A percentile compares a stretch with the other conserved stretches of the same genome.
Conservation (phyloP, 1,140 invertebrate species). For the Drosophila sucinea region DNA sequence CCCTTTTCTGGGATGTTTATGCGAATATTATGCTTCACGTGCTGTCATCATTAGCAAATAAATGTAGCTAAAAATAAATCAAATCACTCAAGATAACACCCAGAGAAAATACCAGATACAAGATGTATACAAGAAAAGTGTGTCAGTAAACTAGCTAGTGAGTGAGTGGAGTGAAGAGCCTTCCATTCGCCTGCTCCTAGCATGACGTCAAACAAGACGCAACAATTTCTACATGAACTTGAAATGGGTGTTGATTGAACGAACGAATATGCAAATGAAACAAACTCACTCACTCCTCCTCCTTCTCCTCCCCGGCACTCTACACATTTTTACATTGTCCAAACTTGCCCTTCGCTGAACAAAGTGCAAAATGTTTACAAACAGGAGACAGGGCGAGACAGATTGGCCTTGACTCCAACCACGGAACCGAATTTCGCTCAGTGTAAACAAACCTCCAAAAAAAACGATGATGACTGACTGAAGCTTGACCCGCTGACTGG, state of each 20-base stretch:
- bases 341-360: background rate
- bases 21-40: constrained; percentile 72
- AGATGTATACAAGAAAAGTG: constrained; percentile 10
- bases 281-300: background rate
- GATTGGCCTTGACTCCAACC: background rate
- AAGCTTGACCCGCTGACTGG: constrained; percentile 26
- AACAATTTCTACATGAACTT: constrained; percentile 4
- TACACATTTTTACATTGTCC: no score
- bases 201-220: background rate
- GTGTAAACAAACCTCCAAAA: constrained; percentile 75
- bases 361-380: constrained; percentile 9
- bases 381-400: constrained; percentile 24
- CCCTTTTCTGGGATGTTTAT: constrained; percentile 47
- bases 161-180: background rate
- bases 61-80: constrained; percentile 23
- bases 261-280: constrained; percentile 2
- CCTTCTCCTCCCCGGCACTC: no score
- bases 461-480: background rate
- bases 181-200: background rate
- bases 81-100: constrained; percentile 7
- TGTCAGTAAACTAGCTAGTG: constrained; percentile 39
- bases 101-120: background rate
- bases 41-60: constrained; percentile 48
- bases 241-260: constrained; percentile 4
- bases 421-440: constrained; percentile 28